phyloP scores from a whole-genome alignment of 2,797 vertebrate species.

The Bovichtus variegatus region DNA sequence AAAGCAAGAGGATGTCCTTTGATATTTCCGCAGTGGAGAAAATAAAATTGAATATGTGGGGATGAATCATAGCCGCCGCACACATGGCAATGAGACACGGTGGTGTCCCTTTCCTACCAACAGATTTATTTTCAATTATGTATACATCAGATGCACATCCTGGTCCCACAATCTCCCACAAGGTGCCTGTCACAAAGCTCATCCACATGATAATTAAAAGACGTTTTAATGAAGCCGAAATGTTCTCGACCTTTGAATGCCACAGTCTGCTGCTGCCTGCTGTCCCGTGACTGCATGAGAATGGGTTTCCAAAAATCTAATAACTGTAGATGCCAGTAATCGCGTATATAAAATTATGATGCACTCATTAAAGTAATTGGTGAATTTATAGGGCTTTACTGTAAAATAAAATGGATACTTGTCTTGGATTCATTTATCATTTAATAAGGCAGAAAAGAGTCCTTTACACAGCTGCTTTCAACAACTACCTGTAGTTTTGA shows the following conservation, averaged over 20 bases:
- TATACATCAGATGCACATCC: conserved; percentile 45
- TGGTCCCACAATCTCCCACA: conserved; percentile 43
- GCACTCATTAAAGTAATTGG: conserved; percentile 6
- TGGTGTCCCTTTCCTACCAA: conserved; percentile 20
- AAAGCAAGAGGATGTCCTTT: conserved; percentile 43
- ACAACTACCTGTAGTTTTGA: not conserved
- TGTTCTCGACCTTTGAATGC: conserved; percentile 79
- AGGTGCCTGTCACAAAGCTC: conserved; percentile 61
- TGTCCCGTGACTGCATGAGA: conserved; percentile 49
- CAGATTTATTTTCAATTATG: conserved; percentile 67
- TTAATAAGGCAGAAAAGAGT: conserved; percentile 1
- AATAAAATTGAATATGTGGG: conserved; percentile 37
- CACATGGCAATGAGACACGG: conserved; percentile 28
- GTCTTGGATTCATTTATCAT: conserved; percentile 18
- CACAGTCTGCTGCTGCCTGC: conserved; percentile 66
- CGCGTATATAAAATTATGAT: not conserved
- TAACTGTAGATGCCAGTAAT: conserved; percentile 18
- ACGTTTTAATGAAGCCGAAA: conserved; percentile 73
- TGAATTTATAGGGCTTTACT: conserved; percentile 7
- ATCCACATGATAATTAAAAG: conserved; percentile 65
- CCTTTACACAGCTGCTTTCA: not conserved
- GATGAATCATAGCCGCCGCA: conserved; percentile 58
- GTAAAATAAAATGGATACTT: not conserved
- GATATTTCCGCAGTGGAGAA: conserved; percentile 55
- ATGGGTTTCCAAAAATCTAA: conserved; percentile 18